Conservation (phyloP, 2,888 invertebrate genomes). For the Phyllotreta striolata region DNA sequence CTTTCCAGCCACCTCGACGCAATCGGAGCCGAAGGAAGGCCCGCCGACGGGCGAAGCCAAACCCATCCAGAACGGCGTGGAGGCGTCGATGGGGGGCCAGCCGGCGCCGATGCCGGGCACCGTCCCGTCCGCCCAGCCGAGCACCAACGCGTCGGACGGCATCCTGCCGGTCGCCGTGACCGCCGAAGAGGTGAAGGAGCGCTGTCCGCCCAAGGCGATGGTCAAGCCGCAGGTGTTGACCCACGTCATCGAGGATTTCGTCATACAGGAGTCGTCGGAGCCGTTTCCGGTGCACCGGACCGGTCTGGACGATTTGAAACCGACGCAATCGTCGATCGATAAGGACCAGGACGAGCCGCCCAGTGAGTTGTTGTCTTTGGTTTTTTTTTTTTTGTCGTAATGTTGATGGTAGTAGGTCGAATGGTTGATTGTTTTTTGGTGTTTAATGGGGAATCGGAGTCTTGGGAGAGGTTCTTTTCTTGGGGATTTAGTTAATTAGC, state of each 20-base stretch:
- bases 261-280: slow-evolving; percentile 93
- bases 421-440: too few relatives aligned
- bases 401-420: too few relatives aligned
- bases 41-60: slow-evolving; percentile 41
- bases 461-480: too few relatives aligned
- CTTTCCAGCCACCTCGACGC: slow-evolving; percentile 43
- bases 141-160: slow-evolving; percentile 47
- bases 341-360: slow-evolving; percentile 77
- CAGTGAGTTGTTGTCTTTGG: slow-evolving; percentile 63
- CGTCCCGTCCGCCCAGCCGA: slow-evolving; percentile 53
- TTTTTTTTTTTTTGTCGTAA: neutral
- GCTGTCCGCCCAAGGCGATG: slow-evolving; percentile 85
- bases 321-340: slow-evolving; percentile 63
- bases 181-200: slow-evolving; percentile 60
- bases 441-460: too few relatives aligned
- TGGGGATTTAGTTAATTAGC: too few relatives aligned
- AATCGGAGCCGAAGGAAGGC: slow-evolving; percentile 44
- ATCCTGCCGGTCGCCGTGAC: slow-evolving; percentile 57
- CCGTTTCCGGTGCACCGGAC: slow-evolving; percentile 82
- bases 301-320: slow-evolving; percentile 59
- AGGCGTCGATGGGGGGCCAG: slow-evolving; percentile 50
- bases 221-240: slow-evolving; percentile 95
- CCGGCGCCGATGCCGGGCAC: slow-evolving; percentile 58
- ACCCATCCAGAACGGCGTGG: slow-evolving; percentile 43
- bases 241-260: slow-evolving; percentile 96